phyloP scores from a whole-genome alignment of 1,140 invertebrate species.

The Phortica variegata region DNA sequence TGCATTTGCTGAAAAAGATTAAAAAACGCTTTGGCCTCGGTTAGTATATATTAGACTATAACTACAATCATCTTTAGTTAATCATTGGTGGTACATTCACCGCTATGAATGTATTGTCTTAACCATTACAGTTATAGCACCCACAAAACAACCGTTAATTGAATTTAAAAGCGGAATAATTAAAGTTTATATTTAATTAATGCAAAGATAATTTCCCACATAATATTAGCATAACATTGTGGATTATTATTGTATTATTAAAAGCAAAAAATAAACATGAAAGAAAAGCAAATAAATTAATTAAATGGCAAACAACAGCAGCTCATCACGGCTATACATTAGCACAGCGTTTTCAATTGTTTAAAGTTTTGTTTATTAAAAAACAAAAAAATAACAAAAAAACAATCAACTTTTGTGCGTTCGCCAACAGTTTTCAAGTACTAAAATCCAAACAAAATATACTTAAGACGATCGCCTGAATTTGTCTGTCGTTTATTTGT shows the following conservation, averaged over 20 bases:
- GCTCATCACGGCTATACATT: too few species aligned
- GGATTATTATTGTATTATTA: slow-evolving; percentile 19
- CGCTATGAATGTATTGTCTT: slow-evolving; percentile 8
- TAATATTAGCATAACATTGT: slow-evolving; percentile 38
- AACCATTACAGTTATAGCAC: slow-evolving; percentile 21
- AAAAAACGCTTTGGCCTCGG: slow-evolving; percentile 60
- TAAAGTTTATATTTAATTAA: slow-evolving; percentile 18
- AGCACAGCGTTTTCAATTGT: too few species aligned
- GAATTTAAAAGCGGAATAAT: slow-evolving; percentile 9
- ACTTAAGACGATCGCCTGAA: too few species aligned
- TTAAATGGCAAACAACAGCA: too few species aligned
- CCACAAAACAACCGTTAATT: slow-evolving; percentile 21
- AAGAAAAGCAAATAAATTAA: too few species aligned
- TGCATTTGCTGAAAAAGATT: slow-evolving; percentile 61
- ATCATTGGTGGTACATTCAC: not conserved
- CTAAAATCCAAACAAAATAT: too few species aligned
- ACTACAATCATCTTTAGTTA: not conserved
- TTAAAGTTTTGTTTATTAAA: too few species aligned
- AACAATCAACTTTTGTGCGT: too few species aligned
- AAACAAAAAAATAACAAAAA: too few species aligned
- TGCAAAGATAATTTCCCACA: slow-evolving; percentile 36
- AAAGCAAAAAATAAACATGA: too few species aligned
- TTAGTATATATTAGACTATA: slow-evolving; percentile 44
- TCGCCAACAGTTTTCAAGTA: too few species aligned
- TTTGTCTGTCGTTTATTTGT: too few species aligned